Evolutionary conservation across 2,888 invertebrate species (phyloP).

Genomic region (Mythimna pallens): DNA sequence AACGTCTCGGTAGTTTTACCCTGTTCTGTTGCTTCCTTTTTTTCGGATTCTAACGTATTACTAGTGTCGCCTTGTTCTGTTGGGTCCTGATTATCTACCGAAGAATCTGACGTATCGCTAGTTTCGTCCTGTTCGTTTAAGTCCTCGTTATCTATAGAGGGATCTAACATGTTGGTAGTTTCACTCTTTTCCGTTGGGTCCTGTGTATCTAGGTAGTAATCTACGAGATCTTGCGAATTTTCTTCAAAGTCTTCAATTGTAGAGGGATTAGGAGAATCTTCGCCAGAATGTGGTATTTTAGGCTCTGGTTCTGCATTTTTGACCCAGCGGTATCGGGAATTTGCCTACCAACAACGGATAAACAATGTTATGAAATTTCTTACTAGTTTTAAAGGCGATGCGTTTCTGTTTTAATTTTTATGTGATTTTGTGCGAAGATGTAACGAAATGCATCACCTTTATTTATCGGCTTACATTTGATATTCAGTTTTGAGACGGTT

Average conservation of each 20-base stretch:
- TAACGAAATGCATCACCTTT: conserved; percentile 38
- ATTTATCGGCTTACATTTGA: conserved; percentile 14
- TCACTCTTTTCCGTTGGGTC: background rate
- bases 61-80: background rate
- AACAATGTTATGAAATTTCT: conserved; percentile 37
- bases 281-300: conserved; percentile 2
- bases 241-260: conserved; percentile 1
- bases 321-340: conserved; percentile 41
- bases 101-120: background rate
- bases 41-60: background rate
- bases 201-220: background rate
- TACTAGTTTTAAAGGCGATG: conserved; percentile 26
- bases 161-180: background rate
- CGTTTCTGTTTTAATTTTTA: conserved; percentile 17
- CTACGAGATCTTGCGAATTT: conserved; percentile 11
- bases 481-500: background rate
- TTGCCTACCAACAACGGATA: conserved; percentile 48
- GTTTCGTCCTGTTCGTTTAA: background rate
- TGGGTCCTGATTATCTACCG: background rate
- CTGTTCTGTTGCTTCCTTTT: too few species aligned
- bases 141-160: too few species aligned
- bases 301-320: conserved; percentile 22
- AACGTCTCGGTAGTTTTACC: background rate
- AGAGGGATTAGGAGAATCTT: background rate
- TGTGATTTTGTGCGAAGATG: background rate